Evolutionary conservation across 2,888 invertebrate genomes (phyloP).

Genomic region (Dermolepida albohirtum): DNA sequence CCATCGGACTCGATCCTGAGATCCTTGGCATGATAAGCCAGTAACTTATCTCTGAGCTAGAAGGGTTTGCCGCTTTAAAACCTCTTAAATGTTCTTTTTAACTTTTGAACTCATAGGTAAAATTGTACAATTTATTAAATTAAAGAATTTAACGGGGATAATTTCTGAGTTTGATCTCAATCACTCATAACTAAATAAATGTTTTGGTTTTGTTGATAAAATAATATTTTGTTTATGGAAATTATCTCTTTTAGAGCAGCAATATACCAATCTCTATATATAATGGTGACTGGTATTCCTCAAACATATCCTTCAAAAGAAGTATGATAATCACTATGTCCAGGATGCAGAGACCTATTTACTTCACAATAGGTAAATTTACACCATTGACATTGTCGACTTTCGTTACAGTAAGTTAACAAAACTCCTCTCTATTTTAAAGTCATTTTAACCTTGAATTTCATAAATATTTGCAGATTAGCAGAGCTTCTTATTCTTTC

Average conservation of each 20-base stretch:
- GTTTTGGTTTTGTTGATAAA: too few species aligned
- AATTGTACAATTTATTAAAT: too few species aligned
- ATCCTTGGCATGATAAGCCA: too few species aligned
- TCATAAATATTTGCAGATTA: conserved; percentile 44
- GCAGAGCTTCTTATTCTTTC: conserved; percentile 48
- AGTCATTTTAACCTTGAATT: not conserved
- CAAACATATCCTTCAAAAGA: conserved; percentile 50
- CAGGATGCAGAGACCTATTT: conserved; percentile 53
- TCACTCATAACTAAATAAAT: too few species aligned
- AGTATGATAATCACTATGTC: conserved; percentile 53
- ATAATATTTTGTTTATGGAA: too few species aligned
- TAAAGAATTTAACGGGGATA: too few species aligned
- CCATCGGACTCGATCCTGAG: too few species aligned
- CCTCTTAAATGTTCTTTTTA: too few species aligned
- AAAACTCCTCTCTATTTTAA: not conserved
- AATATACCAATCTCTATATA: conserved; percentile 48
- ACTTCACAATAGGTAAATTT: conserved; percentile 54
- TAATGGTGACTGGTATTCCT: conserved; percentile 52
- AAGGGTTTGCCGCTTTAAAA: too few species aligned
- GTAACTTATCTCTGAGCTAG: too few species aligned
- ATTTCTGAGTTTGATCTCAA: too few species aligned
- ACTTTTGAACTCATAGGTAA: too few species aligned
- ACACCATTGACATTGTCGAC: conserved; percentile 53
- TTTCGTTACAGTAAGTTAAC: conserved; percentile 51
- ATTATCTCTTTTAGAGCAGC: conserved; percentile 44